A percentile compares a stretch with the other conserved stretches of the same genome.
These are phyloP conservation scores for Psix sp. DNA, from an alignment of 1,140 invertebrate species.

Conservation along the genomic window DNA sequence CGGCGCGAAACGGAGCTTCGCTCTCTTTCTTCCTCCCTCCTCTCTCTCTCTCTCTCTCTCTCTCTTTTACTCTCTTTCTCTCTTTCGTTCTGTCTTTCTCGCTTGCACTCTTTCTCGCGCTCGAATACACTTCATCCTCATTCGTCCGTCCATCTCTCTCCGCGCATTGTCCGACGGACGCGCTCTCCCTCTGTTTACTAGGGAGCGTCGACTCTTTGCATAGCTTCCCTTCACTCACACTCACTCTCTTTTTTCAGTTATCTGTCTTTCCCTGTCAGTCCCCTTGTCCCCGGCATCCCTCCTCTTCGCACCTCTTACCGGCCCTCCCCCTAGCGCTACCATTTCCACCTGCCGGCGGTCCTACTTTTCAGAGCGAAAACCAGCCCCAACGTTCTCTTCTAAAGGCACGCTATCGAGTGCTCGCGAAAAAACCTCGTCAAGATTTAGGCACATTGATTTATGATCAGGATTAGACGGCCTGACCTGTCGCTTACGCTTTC, in stretches of 20 bases:
- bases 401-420: conserved; percentile 55
- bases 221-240: conserved; percentile 44
- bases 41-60: conserved; percentile 10
- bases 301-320: conserved; percentile 1
- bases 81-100: conserved; percentile 11
- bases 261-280: conserved; percentile 10
- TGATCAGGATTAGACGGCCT: conserved; percentile 37
- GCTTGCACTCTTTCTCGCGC: conserved; percentile 27
- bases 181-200: conserved; percentile 43
- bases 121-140: conserved; percentile 19
- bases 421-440: conserved; percentile 46
- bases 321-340: conserved; percentile 20
- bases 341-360: conserved; percentile 49
- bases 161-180: conserved; percentile 21
- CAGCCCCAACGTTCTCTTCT: conserved; percentile 43
- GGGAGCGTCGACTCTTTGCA: conserved; percentile 52
- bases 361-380: conserved; percentile 55
- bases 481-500: conserved; percentile 6
- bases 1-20: conserved; percentile 59
- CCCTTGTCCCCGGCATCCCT: not conserved
- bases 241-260: conserved; percentile 15
- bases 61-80: conserved; percentile 25
- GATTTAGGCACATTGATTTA: conserved; percentile 52
- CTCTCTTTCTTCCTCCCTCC: conserved; percentile 37
- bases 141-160: conserved; percentile 11